Conservation (phyloP, 2,797 vertebrate genomes). For the Eulemur coronatus region DNA sequence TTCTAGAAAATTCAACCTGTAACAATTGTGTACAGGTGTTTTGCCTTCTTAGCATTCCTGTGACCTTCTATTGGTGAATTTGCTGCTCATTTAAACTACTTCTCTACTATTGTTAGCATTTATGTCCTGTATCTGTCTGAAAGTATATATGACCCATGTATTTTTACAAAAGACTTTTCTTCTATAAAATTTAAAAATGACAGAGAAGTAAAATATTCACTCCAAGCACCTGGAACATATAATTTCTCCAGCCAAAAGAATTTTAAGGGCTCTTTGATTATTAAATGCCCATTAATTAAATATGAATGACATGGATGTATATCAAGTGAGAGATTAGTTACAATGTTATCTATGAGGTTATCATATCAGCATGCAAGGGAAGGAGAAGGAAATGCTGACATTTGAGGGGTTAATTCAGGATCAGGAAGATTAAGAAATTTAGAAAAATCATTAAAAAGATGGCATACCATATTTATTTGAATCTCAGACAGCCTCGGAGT, state of each 20-base stretch:
- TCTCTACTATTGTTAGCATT: neutral
- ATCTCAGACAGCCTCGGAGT: neutral
- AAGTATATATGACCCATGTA: neutral
- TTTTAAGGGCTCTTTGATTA: constrained; percentile 31
- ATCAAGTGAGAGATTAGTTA: constrained; percentile 37
- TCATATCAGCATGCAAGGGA: neutral
- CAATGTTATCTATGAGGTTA: constrained; percentile 29
- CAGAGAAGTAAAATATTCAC: constrained; percentile 29
- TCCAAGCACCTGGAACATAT: neutral
- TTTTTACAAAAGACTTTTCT: constrained; percentile 47
- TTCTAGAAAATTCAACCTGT: constrained; percentile 29
- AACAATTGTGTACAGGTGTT: neutral
- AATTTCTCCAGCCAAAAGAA: constrained; percentile 31
- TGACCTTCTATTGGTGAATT: constrained; percentile 12
- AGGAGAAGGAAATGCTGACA: constrained; percentile 25
- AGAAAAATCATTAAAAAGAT: neutral
- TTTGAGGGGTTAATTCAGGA: neutral
- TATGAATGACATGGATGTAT: neutral
- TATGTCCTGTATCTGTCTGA: constrained; percentile 14
- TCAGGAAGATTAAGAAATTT: constrained; percentile 14
- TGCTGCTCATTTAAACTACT: neutral
- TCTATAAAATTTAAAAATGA: constrained; percentile 29
- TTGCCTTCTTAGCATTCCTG: constrained; percentile 17
- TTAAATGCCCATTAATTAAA: constrained; percentile 32
- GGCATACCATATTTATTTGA: constrained; percentile 13